Base-by-base conservation (phyloP, 2,888 invertebrate species). In the Laspeyria flexula region DNA sequence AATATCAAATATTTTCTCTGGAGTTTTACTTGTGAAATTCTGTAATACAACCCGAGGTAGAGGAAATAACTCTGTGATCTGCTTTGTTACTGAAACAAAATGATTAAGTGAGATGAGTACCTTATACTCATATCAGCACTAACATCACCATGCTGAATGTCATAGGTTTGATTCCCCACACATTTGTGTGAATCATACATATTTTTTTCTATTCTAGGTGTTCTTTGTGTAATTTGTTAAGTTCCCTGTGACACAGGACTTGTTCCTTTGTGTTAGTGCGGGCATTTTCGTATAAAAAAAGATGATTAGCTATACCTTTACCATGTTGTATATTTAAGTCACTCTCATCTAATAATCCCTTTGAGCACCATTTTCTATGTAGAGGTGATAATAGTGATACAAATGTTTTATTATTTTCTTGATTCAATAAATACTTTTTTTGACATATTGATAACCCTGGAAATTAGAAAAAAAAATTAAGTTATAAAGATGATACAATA, bases 31-130 rank as follows among this genome's bases (percentile, higher is more conserved):
- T 40, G 81, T 88, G 7, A 93, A 73, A 61, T 93, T 93, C 52
- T 94, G 83, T 0, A 95, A 65, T 0, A 85, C 86, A 25, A 81
- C 81, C 61, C 93, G 86, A 0, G 94, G 93, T 35, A 79, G 64
- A 0, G 93, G 92, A 68, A 93, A 94, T 2, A 92, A 45, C 40
- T 83, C 77, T 9, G 73, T 72, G 43, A 89, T 79, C 42, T 72
- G 76, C 29, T 77, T 81, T 16, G 81, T 50, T 21, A 77, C 85
- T 83, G 75, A 0, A 79, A 40, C 13, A 13, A 16, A 23, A 2
- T 31, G 7, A 27, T 23, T 9, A 30, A 23, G 2, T 29, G n/a
- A 1, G 13, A 31, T 31, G 0, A n/a, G 2, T n/a, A n/a, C n/a
- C n/a, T n/a, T n/a, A n/a, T n/a, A n/a, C n/a, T n/a, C n/a, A n/a